Evolutionary conservation across 53 echinoderm and acorn worm genomes (phyloP), one percentile per base, ranked within the genome.

Genomic region (Astropecten irregularis): DNA sequence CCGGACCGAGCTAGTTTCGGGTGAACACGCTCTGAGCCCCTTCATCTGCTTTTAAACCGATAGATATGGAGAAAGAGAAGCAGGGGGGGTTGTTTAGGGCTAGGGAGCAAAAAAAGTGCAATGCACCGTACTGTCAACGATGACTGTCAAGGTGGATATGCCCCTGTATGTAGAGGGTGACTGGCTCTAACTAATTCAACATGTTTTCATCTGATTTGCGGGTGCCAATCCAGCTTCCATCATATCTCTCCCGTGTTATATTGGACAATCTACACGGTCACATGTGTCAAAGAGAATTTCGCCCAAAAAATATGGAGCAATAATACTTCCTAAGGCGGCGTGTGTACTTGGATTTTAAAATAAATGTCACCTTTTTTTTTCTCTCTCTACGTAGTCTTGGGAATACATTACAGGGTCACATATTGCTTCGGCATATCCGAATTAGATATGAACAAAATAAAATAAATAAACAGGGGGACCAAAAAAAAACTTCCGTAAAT

Each of bases 181-280:
- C n/a, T n/a, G n/a, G n/a, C n/a, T n/a, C n/a, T n/a, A n/a, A n/a
- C 76, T 56, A 40, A 58, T 76, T 76, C 57, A 56, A 76, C 76
- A 76, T 44, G 76, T 54, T 23, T 76, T 42, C 68, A 44, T 68
- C 68, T 18, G 26, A 68, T 68, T 68, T 68, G 25, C 23, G 56
- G 55, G 42, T 76, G 56, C 56, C 55, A 56, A n/a, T 54, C 57
- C 37, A 26, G 23, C 34, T 16, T 38, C 23, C 26, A 55, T 56
- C 56, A 56, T 76, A 39, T 37, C 44, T 18, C n/a, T n/a, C n/a
- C 28, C 8, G 26, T 25, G 27, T 44, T 46, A 68, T 35, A 18
- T 68, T 68, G 47, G 47, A 68, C 47, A 46, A 68, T 46, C 27
- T 65, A 65, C 18, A 29, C 28, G 26, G 2, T 13, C 19, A 36